A percentile compares a stretch with the other conserved stretches of the same genome.
phyloP scores from a whole-genome alignment of 2,888 invertebrate species.

The Caenorhabditis sp. region DNA sequence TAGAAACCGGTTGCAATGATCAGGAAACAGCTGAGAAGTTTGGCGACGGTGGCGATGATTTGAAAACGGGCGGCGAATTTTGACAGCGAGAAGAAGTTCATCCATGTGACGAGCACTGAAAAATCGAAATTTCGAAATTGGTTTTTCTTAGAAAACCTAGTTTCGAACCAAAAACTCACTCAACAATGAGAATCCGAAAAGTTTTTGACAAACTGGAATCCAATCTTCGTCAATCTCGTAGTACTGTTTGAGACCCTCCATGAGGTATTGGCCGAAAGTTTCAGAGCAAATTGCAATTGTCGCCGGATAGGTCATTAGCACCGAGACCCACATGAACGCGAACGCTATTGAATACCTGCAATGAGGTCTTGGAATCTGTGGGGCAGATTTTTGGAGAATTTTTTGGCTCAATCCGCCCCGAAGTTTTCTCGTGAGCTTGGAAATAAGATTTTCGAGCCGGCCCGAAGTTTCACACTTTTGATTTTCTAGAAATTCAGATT shows the following conservation, averaged over 20 bases:
- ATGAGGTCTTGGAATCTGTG: too few relatives aligned
- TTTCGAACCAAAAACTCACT: constrained; percentile 50
- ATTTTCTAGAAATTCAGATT: too few relatives aligned
- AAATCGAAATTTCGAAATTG: not conserved
- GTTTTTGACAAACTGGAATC: constrained; percentile 63
- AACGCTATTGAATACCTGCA: constrained; percentile 58
- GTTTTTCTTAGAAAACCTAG: not conserved
- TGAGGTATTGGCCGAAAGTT: constrained; percentile 67
- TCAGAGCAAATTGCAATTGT: constrained; percentile 69
- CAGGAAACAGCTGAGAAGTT: constrained; percentile 62
- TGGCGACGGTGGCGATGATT: constrained; percentile 68
- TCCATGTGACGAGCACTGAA: constrained; percentile 69
- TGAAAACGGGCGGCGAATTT: constrained; percentile 69
- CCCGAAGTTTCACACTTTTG: too few relatives aligned
- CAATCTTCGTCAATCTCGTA: constrained; percentile 62
- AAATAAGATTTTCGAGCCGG: too few relatives aligned
- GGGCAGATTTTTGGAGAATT: too few relatives aligned
- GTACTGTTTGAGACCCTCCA: constrained; percentile 57
- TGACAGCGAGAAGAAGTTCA: constrained; percentile 69
- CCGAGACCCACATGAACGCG: constrained; percentile 70
- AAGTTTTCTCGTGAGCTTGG: too few relatives aligned
- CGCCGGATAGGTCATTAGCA: constrained; percentile 69
- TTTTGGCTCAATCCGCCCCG: too few relatives aligned
- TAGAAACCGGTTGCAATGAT: constrained; percentile 69
- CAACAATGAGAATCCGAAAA: constrained; percentile 67